Evolutionary conservation across 2,888 invertebrate species (phyloP).

Genomic region (Phaedon cochleariae): DNA sequence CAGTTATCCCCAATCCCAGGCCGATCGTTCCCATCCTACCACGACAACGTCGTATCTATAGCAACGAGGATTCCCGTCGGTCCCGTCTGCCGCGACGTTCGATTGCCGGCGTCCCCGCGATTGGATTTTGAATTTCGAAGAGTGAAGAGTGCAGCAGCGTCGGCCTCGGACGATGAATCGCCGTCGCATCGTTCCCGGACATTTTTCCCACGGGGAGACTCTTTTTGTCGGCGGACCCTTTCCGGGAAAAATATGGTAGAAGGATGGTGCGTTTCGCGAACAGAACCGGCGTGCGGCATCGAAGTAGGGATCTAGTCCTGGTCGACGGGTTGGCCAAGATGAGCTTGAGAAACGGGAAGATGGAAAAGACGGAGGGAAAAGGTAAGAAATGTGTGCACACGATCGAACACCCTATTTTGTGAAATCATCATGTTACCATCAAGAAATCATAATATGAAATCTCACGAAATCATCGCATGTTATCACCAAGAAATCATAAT

Average conservation of each 20-base stretch:
- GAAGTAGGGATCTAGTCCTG: background rate
- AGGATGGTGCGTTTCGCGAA: conserved; percentile 17
- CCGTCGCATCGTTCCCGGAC: background rate
- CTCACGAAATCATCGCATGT: too few relatives aligned
- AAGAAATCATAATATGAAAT: too few relatives aligned
- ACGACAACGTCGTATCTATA: conserved; percentile 43
- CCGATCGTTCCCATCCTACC: conserved; percentile 37
- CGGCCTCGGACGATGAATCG: conserved; percentile 10
- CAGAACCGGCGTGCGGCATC: background rate
- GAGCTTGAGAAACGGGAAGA: background rate
- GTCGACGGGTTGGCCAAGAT: conserved; percentile 4
- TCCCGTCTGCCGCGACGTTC: conserved; percentile 24
- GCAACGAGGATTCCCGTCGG: conserved; percentile 40
- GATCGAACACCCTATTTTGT: too few relatives aligned
- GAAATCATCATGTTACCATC: too few relatives aligned
- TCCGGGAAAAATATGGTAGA: conserved; percentile 10
- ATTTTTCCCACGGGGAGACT: conserved; percentile 4
- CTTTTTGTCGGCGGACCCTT: background rate
- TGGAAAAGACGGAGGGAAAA: too few relatives aligned
- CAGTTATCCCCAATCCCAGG: background rate
- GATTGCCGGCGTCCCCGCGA: conserved; percentile 17
- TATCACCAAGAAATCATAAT: too few relatives aligned
- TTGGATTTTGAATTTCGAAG: conserved; percentile 18
- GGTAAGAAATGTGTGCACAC: background rate
- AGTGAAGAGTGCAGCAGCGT: too few relatives aligned